These are phyloP conservation scores for Crocuta crocuta DNA, from an alignment of 2,113 vertebrate genomes.

Conservation along the genomic window DNA sequence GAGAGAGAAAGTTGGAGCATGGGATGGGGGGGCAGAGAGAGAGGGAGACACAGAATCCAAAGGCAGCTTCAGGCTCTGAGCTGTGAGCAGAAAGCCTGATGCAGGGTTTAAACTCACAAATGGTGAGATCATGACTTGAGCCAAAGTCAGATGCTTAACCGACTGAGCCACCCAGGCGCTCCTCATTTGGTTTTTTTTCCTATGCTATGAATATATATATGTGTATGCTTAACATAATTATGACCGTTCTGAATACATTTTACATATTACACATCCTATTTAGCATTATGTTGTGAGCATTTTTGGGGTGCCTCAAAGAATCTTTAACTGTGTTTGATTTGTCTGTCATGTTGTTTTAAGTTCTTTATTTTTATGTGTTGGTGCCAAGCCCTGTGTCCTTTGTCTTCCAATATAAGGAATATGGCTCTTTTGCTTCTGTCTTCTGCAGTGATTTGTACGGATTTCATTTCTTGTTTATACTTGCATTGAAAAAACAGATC, in stretches of 20 bases:
- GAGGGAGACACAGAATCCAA: too few relatives aligned
- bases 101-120: too few relatives aligned
- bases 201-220: background rate
- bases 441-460: background rate
- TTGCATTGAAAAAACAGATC: background rate
- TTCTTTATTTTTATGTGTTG: background rate
- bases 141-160: too few relatives aligned
- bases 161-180: too few relatives aligned
- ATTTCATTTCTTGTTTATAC: background rate
- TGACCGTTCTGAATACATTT: constrained; percentile 21
- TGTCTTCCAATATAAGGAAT: background rate
- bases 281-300: background rate
- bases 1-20: too few relatives aligned
- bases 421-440: background rate
- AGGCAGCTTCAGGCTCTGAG: too few relatives aligned
- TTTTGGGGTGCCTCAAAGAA: background rate
- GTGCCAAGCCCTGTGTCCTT: background rate
- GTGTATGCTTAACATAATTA: background rate
- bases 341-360: background rate
- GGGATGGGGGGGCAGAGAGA: too few relatives aligned
- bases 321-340: background rate
- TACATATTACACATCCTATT: background rate
- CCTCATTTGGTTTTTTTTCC: background rate
- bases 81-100: too few relatives aligned
- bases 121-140: too few relatives aligned